phyloP scores from a whole-genome alignment of 2,888 invertebrate species.

The Perithous albicinctus region DNA sequence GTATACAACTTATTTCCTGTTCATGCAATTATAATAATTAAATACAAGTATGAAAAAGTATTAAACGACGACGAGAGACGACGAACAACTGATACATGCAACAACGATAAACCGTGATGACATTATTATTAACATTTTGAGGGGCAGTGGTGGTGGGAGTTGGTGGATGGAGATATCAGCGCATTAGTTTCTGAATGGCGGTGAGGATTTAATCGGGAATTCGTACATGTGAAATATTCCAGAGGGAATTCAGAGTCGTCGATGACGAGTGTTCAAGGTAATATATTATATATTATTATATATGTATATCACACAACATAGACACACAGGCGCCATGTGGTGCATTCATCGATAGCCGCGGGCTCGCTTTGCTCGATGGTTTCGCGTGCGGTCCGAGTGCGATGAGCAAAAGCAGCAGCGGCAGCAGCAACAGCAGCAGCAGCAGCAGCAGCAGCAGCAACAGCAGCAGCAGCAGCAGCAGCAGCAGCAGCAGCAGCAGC shows the following conservation, averaged over 20 bases:
- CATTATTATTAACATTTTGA: conserved; percentile 32
- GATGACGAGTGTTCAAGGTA: conserved; percentile 16
- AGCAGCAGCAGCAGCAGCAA: neutral
- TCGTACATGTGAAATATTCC: conserved; percentile 34
- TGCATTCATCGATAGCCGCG: conserved; percentile 28
- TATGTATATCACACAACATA: neutral
- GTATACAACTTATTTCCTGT: neutral
- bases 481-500: too few relatives aligned
- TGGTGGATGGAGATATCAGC: neutral
- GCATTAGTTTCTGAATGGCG: conserved; percentile 28
- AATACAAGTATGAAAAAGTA: conserved; percentile 24
- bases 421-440: conserved; percentile 1
- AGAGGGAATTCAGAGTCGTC: conserved; percentile 38
- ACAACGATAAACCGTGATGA: conserved; percentile 40
- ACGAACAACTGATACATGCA: conserved; percentile 43
- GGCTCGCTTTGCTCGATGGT: conserved; percentile 20
- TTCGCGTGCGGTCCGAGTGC: conserved; percentile 28
- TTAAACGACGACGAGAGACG: conserved; percentile 33
- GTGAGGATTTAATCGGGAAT: conserved; percentile 27
- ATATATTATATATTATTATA: neutral
- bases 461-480: neutral
- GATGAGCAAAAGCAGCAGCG: conserved; percentile 6
- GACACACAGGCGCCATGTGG: conserved; percentile 15
- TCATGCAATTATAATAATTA: conserved; percentile 7
- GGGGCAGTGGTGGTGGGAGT: too few relatives aligned